Evolutionary conservation across 2,888 invertebrate genomes (phyloP).

Genomic region (Slavum lentiscoides): DNA sequence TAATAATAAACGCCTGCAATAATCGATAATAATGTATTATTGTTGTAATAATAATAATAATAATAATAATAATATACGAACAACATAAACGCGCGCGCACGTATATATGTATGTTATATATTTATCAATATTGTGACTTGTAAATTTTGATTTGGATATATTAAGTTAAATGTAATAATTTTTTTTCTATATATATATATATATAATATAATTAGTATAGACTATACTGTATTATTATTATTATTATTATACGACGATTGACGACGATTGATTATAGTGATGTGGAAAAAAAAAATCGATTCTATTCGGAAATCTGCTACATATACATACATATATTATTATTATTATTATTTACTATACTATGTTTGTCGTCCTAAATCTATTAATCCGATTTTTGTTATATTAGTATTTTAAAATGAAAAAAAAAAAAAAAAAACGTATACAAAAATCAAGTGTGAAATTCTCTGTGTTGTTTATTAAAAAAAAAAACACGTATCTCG

Average conservation of each 20-base stretch:
- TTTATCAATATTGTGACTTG: slow-evolving; percentile 8
- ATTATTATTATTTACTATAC: slow-evolving; percentile 29
- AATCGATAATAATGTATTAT: too few species aligned
- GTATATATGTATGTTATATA: not conserved
- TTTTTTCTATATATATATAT: slow-evolving; percentile 8
- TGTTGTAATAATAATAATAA: too few species aligned
- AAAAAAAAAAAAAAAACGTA: slow-evolving; percentile 22
- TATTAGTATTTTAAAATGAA: slow-evolving; percentile 36
- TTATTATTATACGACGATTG: slow-evolving; percentile 19
- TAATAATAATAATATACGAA: too few species aligned
- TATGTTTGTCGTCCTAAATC: slow-evolving; percentile 4
- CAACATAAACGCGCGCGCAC: too few species aligned
- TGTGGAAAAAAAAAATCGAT: slow-evolving; percentile 18
- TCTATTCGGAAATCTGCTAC: slow-evolving; percentile 25
- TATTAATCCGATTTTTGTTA: slow-evolving; percentile 49
- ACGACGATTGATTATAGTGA: not conserved
- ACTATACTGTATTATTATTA: slow-evolving; percentile 26
- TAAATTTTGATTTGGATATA: slow-evolving; percentile 8
- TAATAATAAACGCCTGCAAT: too few species aligned
- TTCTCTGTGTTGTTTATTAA: slow-evolving; percentile 21
- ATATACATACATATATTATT: not conserved
- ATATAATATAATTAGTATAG: not conserved
- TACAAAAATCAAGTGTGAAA: slow-evolving; percentile 34
- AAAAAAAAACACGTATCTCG: too few species aligned
- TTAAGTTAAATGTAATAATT: slow-evolving; percentile 33